Conservation (phyloP, 2,113 vertebrate species). For the Upupa epops region DNA sequence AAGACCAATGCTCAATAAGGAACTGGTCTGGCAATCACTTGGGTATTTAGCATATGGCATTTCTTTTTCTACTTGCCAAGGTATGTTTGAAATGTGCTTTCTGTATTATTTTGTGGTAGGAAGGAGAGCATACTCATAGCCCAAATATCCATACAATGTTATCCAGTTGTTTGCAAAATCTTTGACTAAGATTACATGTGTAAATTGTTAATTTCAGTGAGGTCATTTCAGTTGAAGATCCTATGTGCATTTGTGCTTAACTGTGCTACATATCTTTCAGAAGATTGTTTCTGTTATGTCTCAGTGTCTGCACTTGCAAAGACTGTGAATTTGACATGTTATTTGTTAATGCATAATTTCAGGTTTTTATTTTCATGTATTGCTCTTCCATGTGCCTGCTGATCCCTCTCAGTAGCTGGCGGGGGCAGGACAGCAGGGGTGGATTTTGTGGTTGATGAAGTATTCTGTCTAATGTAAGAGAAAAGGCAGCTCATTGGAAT, state of each 20-base stretch:
- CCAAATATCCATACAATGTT: not conserved
- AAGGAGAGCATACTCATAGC: conserved; percentile 2
- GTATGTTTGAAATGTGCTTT: conserved; percentile 29
- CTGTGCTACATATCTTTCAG: not conserved
- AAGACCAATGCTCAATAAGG: not conserved
- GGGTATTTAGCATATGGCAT: not conserved
- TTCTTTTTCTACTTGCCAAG: not conserved
- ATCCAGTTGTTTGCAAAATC: not conserved
- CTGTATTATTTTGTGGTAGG: conserved; percentile 18
- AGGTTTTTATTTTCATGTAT: not conserved
- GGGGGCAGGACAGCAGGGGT: too few species aligned
- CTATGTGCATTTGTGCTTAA: not conserved
- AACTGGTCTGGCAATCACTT: not conserved
- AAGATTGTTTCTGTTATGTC: not conserved
- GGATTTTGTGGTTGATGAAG: not conserved
- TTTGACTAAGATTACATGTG: not conserved
- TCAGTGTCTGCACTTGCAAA: not conserved
- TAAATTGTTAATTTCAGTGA: not conserved
- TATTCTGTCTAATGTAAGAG: not conserved
- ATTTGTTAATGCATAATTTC: not conserved
- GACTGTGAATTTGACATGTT: not conserved
- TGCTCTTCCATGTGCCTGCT: not conserved
- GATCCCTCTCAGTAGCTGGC: not conserved
- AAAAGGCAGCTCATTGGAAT: not conserved
- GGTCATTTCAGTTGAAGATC: conserved; percentile 6